Conservation (phyloP, 2,113 vertebrate species). For the Datnioides undecimradiatus region DNA sequence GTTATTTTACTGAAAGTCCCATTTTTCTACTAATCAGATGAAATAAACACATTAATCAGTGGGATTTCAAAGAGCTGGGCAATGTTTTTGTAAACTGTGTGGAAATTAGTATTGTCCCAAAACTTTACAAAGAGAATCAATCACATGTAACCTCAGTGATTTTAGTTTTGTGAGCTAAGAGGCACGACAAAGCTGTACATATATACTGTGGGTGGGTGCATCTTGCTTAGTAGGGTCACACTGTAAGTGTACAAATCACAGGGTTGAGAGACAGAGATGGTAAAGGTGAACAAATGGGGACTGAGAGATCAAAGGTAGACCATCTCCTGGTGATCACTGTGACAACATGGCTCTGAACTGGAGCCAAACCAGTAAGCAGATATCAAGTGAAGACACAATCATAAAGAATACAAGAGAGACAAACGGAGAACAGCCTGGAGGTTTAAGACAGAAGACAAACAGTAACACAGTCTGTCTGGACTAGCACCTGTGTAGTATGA, state of each 20-base stretch:
- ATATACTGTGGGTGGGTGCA: background rate
- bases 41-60: constrained; percentile 70
- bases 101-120: constrained; percentile 51
- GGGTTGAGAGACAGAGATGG: background rate
- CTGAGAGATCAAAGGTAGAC: constrained; percentile 22
- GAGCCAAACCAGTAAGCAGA: constrained; percentile 52
- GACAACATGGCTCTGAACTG: constrained; percentile 23
- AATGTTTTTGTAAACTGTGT: constrained; percentile 48
- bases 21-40: constrained; percentile 62
- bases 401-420: constrained; percentile 13
- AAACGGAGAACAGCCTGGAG: constrained; percentile 29
- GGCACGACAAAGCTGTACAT: background rate
- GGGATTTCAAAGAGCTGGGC: constrained; percentile 31
- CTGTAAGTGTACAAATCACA: constrained; percentile 23
- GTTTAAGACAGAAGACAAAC: constrained; percentile 5
- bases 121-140: constrained; percentile 52
- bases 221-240: too few relatives aligned
- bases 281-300: constrained; percentile 6
- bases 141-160: constrained; percentile 40
- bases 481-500: background rate
- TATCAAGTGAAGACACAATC: constrained; percentile 27
- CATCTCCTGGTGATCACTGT: background rate
- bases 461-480: constrained; percentile 40
- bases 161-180: constrained; percentile 22
- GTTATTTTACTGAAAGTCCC: constrained; percentile 54